Conservation (phyloP, 2,113 vertebrate genomes). For the Rhombomys opimus region DNA sequence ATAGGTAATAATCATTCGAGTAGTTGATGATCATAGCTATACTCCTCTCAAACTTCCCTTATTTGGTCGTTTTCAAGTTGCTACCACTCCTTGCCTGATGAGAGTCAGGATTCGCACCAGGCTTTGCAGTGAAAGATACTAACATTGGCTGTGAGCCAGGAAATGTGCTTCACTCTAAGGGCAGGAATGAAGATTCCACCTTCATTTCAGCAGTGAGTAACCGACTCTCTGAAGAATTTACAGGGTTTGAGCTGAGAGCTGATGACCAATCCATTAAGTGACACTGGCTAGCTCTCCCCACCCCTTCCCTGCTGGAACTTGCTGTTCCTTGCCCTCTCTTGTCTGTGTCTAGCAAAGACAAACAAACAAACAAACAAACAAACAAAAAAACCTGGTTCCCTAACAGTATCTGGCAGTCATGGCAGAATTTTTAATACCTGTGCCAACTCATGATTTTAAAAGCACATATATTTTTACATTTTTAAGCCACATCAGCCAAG, state of each 20-base stretch:
- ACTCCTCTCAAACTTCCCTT: neutral
- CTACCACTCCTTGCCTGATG: neutral
- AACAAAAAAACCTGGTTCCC: neutral
- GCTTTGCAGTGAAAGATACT: neutral
- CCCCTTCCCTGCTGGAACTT: neutral
- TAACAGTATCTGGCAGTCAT: neutral
- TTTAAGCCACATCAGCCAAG: neutral
- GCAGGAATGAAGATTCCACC: neutral
- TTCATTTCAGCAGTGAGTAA: neutral
- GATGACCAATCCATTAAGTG: neutral
- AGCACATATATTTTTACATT: neutral
- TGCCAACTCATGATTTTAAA: neutral
- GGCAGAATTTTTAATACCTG: neutral
- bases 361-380: too few relatives aligned
- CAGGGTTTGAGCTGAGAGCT: neutral
- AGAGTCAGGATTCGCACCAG: neutral
- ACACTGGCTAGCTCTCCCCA: accelerated
- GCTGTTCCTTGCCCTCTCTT: neutral
- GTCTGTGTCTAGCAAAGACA: neutral
- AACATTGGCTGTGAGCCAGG: neutral
- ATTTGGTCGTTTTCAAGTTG: neutral
- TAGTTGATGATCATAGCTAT: neutral
- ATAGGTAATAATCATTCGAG: neutral
- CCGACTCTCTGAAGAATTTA: neutral
- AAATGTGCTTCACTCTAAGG: neutral